Percentiles rank a stretch among this genome's conserved stretches.
Conservation (phyloP, 2,888 invertebrate species). For the Hemicrepidius hirtus region DNA sequence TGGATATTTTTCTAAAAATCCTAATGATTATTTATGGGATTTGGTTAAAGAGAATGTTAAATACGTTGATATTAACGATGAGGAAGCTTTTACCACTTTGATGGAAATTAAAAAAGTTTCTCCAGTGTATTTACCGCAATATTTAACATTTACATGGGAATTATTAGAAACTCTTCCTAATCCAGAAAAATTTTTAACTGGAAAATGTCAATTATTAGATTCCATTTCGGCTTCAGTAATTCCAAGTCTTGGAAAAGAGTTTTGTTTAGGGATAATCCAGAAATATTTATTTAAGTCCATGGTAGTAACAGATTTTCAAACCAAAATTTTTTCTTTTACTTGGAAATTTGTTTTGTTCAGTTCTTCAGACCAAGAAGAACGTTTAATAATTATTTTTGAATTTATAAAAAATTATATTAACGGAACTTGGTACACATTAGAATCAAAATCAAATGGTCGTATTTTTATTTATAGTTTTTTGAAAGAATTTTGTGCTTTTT, state of each 20-base stretch:
- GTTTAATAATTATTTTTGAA: background rate
- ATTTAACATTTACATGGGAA: conserved; percentile 22
- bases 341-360: conserved; percentile 9
- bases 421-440: background rate
- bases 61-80: conserved; percentile 25
- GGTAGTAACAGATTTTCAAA: background rate
- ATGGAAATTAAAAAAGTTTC: conserved; percentile 31
- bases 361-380: background rate
- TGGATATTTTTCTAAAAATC: conserved; percentile 34
- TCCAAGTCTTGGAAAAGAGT: conserved; percentile 13
- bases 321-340: conserved; percentile 16
- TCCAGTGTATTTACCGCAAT: background rate
- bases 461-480: background rate
- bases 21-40: conserved; percentile 30
- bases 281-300: conserved; percentile 17
- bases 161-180: conserved; percentile 8
- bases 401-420: conserved; percentile 7
- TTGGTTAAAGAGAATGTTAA: conserved; percentile 21
- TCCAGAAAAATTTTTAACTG: background rate
- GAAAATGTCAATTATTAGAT: conserved; percentile 12
- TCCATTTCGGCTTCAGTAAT: background rate
- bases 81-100: conserved; percentile 33
- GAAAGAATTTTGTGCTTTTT: background rate
- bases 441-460: background rate
- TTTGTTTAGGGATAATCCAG: conserved; percentile 26